phyloP scores from a whole-genome alignment of 2,888 invertebrate genomes.

The Trachelus tabidus region DNA sequence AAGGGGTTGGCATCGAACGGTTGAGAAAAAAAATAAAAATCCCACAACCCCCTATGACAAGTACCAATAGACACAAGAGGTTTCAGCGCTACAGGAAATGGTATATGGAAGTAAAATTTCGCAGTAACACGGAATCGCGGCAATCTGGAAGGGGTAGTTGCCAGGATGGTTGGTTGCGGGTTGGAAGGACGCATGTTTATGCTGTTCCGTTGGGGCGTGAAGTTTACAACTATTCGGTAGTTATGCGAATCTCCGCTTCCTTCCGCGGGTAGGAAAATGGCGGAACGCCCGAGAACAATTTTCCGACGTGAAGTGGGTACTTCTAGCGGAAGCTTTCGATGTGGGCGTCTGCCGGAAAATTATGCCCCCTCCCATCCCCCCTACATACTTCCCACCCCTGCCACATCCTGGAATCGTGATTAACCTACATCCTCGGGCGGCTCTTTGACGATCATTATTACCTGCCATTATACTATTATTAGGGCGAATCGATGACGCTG shows the following conservation, averaged over 20 bases:
- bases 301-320: background rate
- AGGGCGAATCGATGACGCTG: background rate
- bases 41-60: background rate
- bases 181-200: background rate
- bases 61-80: background rate
- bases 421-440: background rate
- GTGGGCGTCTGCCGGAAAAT: background rate
- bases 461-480: background rate
- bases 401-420: background rate
- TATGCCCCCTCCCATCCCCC: background rate
- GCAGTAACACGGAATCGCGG: background rate
- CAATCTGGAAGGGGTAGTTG: background rate
- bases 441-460: background rate
- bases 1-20: background rate
- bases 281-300: background rate
- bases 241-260: background rate
- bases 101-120: background rate
- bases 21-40: background rate
- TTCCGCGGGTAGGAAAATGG: background rate
- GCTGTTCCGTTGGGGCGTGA: background rate
- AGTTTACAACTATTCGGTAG: background rate
- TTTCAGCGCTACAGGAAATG: background rate
- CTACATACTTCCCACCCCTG: background rate
- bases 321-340: background rate
- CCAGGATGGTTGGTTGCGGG: background rate